Evolutionary conservation across 2,797 vertebrate species (phyloP).

Genomic region (Sphenopsis melanotis): DNA sequence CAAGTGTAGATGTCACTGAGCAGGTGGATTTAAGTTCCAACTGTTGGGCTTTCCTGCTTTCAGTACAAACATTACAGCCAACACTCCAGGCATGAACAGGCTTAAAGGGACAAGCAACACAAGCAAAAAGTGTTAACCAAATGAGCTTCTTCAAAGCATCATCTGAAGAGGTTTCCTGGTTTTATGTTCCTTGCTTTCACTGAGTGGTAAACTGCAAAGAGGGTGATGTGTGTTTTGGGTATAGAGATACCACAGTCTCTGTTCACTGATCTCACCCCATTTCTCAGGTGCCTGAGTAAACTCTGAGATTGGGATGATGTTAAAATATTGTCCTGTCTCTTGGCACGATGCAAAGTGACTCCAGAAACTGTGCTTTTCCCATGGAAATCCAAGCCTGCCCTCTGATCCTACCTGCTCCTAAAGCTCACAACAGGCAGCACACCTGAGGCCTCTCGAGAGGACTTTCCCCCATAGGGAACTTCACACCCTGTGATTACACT

Average conservation of each 20-base stretch:
- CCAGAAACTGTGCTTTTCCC: neutral
- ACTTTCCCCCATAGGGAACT: neutral
- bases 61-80: rapidly evolving
- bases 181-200: neutral
- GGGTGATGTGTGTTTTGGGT: rapidly evolving
- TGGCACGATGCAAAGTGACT: neutral
- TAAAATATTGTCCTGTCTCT: neutral
- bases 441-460: rapidly evolving
- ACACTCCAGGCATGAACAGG: neutral
- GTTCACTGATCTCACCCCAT: neutral
- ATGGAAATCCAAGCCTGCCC: neutral
- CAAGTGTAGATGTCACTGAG: neutral
- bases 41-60: neutral
- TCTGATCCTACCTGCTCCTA: neutral
- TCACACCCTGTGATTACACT: rapidly evolving
- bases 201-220: neutral
- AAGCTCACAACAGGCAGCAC: rapidly evolving
- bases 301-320: neutral
- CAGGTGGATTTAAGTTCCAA: neutral
- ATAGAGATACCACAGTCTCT: neutral
- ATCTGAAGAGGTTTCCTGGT: neutral
- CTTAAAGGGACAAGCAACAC: neutral
- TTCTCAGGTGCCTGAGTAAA: rapidly evolving
- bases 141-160: neutral
- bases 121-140: rapidly evolving